phyloP scores from a whole-genome alignment of 2,888 invertebrate species.

The Dasysyrphus albostriatus region DNA sequence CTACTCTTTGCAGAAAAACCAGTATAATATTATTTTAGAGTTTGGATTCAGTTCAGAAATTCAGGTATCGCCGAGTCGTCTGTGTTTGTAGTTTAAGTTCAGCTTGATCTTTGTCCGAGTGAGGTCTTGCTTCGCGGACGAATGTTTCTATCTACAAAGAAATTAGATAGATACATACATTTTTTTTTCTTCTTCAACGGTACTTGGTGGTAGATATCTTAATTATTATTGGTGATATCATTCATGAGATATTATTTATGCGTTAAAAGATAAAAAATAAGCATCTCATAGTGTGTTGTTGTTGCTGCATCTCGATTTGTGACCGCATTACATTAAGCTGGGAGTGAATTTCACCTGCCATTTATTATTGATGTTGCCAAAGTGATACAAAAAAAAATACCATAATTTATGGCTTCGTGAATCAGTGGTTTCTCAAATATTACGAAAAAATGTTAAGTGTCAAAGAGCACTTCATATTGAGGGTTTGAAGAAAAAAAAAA shows the following conservation, averaged over 20 bases:
- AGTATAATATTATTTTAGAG: constrained; percentile 46
- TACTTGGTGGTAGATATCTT: constrained; percentile 9
- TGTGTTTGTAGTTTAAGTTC: constrained; percentile 47
- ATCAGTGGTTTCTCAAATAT: constrained; percentile 36
- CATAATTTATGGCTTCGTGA: constrained; percentile 37
- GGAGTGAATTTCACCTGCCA: constrained; percentile 46
- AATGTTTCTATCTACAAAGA: background rate
- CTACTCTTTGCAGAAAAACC: constrained; percentile 66
- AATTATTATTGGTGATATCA: constrained; percentile 27
- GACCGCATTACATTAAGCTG: background rate
- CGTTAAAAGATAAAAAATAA: constrained; percentile 18
- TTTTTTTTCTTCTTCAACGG: constrained; percentile 12
- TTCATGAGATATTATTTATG: constrained; percentile 8
- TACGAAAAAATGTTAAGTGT: constrained; percentile 63
- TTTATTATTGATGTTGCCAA: constrained; percentile 41
- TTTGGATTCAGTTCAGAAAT: constrained; percentile 1
- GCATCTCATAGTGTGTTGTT: constrained; percentile 12
- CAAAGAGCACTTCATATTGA: constrained; percentile 42
- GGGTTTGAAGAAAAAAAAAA: constrained; percentile 18
- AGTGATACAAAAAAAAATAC: constrained; percentile 25
- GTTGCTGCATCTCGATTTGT: background rate
- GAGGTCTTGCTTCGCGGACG: constrained; percentile 42
- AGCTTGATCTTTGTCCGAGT: constrained; percentile 56
- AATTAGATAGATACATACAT: constrained; percentile 9
- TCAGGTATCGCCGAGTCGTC: constrained; percentile 49